Evolutionary conservation across 1,140 invertebrate species (phyloP), one percentile per base, ranked within the genome.

Genomic region (Parasteatoda tepidariorum): DNA sequence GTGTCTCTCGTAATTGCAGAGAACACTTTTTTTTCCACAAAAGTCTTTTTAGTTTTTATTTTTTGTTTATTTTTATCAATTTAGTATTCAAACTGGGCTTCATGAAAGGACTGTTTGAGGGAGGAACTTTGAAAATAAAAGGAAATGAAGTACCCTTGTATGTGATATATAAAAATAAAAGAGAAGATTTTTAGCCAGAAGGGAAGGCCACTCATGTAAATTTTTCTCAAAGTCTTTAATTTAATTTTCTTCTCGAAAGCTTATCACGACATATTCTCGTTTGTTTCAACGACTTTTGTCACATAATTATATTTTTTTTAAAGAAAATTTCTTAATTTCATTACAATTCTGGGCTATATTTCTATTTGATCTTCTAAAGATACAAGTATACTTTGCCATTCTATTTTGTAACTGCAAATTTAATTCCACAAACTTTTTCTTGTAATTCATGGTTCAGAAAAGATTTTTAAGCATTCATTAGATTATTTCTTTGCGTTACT

Each of bases 51-150:
- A 5, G 5, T 59, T 59, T 59, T 59, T 59, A 5, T 59, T 59
- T 9, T 48, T 18, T 48, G 4, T 74, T 75, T 34, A 59, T 75
- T 75, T 61, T 75, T 62, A 75, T 59, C 33, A 75, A 75, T 75
- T 75, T 62, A 6, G 57, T 75, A 75, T 75, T 75, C 55, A 61
- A 74, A 74, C 70, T 13, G 71, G 31, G 31, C 57, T 59, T 75
- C 55, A 24, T 31, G 70, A 74, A 59, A 59, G n/a, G 70, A 26
- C 34, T 28, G 33, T 74, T 31, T 74, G n/a, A 61, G 71, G 31
- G 34, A 61, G 71, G 33, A 75, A 75, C 28, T 41, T 73, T 61
- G 34, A 61, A 75, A 41, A 71, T 26, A 57, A 75, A 62, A 33
- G 71, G 15, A 24, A n/a, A 24, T 61, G 71, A 75, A 61, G 71